These are phyloP conservation scores for Chrysolina americana DNA, from an alignment of 2,888 invertebrate genomes.

Conservation along the genomic window DNA sequence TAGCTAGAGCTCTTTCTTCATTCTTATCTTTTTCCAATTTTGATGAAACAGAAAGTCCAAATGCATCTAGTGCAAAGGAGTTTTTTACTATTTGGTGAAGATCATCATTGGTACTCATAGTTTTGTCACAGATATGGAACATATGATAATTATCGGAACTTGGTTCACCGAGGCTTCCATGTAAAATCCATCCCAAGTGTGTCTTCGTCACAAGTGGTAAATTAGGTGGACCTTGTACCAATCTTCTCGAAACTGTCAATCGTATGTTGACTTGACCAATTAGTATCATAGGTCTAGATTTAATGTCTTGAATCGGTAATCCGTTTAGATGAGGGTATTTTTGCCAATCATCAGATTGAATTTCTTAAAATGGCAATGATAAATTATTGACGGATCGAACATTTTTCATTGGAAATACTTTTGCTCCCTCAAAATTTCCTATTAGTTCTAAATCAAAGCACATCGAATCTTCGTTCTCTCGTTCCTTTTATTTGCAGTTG, in stretches of 20 bases:
- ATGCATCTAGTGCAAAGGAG: not conserved
- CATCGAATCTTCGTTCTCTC: not conserved
- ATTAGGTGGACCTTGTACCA: not conserved
- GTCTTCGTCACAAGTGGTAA: not conserved
- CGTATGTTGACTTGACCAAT: not conserved
- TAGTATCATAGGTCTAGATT: not conserved
- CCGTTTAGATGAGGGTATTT: not conserved
- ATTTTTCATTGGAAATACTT: too few relatives aligned
- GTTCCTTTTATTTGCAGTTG: not conserved
- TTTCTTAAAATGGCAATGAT: not conserved
- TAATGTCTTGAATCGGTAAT: not conserved
- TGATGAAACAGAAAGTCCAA: not conserved
- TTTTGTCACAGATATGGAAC: not conserved
- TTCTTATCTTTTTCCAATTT: not conserved
- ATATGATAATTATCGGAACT: not conserved
- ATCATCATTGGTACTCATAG: too few relatives aligned
- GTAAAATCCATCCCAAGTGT: not conserved
- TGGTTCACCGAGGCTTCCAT: not conserved
- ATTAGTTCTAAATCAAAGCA: not conserved
- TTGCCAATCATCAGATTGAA: not conserved
- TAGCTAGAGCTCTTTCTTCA: not conserved
- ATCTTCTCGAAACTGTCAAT: not conserved
- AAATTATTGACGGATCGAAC: not conserved
- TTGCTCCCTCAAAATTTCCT: too few relatives aligned
- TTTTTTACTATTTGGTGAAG: not conserved